Percentiles rank a stretch among this genome's conserved stretches.
Evolutionary conservation across 2,797 vertebrate species (phyloP).

Genomic region (Platyrinchus mystaceus): DNA sequence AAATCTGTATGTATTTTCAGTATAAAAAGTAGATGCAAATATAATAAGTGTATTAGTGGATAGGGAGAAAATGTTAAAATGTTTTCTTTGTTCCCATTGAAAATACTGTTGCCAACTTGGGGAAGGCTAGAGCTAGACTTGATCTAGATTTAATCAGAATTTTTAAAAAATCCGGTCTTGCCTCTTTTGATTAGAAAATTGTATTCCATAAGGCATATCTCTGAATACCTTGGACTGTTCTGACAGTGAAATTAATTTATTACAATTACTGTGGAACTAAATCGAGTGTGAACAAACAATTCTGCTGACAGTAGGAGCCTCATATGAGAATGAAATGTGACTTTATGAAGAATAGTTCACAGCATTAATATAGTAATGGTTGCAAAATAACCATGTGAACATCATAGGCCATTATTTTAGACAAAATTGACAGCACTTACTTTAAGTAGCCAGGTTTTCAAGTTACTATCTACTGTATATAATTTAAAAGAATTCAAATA

Average conservation of each 20-base stretch:
- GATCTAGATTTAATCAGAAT: neutral
- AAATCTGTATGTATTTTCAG: neutral
- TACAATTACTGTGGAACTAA: constrained; percentile 12
- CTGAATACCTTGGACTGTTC: neutral
- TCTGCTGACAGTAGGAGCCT: neutral
- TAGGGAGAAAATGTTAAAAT: neutral
- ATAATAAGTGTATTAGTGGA: neutral
- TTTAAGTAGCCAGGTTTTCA: neutral
- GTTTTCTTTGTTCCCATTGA: neutral
- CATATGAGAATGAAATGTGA: neutral
- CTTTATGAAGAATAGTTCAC: neutral
- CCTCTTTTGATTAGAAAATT: neutral
- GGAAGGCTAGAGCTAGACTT: neutral
- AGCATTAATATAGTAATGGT: neutral
- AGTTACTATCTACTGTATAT: neutral
- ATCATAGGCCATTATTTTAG: neutral
- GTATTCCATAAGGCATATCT: neutral
- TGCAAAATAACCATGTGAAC: neutral
- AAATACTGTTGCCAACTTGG: neutral
- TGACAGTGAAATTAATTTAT: neutral
- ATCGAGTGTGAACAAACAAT: constrained; percentile 27
- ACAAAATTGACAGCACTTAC: neutral
- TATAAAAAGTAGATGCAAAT: neutral
- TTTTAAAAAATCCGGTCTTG: neutral
- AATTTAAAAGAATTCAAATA: neutral